Percentiles rank a stretch among this genome's conserved stretches.
These are phyloP conservation scores for Lepilemur septentrionalis DNA, from an alignment of 2,797 vertebrate species.

Conservation along the genomic window DNA sequence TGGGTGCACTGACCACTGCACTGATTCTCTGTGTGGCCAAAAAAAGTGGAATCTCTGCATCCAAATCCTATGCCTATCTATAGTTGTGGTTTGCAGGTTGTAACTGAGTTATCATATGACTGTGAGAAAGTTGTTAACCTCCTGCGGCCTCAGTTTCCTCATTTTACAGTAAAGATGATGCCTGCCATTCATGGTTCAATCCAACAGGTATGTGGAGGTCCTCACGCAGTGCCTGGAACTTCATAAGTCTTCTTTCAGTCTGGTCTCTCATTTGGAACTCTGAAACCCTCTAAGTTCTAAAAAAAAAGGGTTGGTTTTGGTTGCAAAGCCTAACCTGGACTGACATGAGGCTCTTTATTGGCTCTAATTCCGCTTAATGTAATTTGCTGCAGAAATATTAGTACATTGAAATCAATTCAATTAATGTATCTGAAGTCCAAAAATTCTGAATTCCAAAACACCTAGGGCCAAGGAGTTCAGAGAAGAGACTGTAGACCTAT, in stretches of 20 bases:
- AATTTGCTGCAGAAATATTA: conserved; percentile 24
- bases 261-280: neutral
- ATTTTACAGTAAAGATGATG: neutral
- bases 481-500: neutral
- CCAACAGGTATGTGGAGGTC: neutral
- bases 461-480: neutral
- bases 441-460: neutral
- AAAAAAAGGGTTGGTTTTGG: neutral
- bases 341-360: neutral
- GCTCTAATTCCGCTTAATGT: neutral
- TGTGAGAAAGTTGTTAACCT: neutral
- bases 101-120: neutral
- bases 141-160: neutral
- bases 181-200: neutral
- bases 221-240: neutral
- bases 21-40: neutral
- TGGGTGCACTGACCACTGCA: neutral
- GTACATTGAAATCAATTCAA: neutral
- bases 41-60: neutral
- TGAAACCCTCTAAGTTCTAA: neutral
- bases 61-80: neutral
- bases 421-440: neutral
- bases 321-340: neutral
- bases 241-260: neutral
- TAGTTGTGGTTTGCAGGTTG: neutral